phyloP scores from a whole-genome alignment of 2,113 vertebrate species.

The Glareola pratincola region DNA sequence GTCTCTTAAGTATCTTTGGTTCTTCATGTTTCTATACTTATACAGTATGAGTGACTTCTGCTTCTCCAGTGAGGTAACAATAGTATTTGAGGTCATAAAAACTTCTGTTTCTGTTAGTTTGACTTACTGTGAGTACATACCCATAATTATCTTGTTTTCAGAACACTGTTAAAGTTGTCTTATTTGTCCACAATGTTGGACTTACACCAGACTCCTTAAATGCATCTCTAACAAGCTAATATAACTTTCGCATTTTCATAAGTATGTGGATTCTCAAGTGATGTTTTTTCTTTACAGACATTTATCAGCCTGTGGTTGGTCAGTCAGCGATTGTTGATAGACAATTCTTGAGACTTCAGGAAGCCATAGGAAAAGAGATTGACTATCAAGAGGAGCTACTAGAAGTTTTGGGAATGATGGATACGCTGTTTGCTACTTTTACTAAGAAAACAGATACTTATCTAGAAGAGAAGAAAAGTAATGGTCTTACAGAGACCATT shows the following conservation, averaged over 20 bases:
- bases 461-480: conserved; percentile 22
- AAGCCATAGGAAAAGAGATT: conserved; percentile 87
- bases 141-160: background rate
- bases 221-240: background rate
- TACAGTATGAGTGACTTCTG: background rate
- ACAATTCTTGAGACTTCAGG: conserved; percentile 86
- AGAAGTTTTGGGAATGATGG: conserved; percentile 95
- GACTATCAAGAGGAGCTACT: conserved; percentile 90
- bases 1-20: background rate
- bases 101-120: background rate
- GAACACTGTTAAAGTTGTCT: background rate
- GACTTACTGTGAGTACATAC: background rate
- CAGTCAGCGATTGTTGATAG: conserved; percentile 88
- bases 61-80: background rate
- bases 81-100: background rate
- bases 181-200: background rate
- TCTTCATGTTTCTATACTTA: background rate
- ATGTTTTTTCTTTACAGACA: conserved; percentile 73
- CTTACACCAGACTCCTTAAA: background rate
- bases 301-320: conserved; percentile 85
- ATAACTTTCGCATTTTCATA: background rate
- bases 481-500: conserved; percentile 29
- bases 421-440: conserved; percentile 91
- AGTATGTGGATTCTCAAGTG: background rate
- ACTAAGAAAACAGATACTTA: conserved; percentile 73